Conservation (phyloP, 1,140 invertebrate genomes). For the Thaumatotibia leucotreta region DNA sequence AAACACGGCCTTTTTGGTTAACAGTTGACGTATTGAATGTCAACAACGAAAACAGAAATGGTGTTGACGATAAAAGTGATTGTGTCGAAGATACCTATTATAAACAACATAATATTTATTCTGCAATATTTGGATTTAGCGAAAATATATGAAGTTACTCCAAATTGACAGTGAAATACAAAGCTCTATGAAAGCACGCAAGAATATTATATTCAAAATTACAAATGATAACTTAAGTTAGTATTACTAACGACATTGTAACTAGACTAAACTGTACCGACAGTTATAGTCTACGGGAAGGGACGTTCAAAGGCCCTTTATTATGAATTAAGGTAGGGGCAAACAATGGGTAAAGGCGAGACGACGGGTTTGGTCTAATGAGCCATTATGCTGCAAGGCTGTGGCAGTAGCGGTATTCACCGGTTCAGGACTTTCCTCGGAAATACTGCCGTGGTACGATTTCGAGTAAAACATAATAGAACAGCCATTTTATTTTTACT, state of each 20-base stretch:
- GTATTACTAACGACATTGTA: not conserved
- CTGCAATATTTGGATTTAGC: no score
- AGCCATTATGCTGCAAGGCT: slow-evolving; percentile 48
- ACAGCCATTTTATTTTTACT: no score
- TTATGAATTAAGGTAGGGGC: slow-evolving; percentile 40
- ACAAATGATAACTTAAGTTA: not conserved
- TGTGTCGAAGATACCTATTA: no score
- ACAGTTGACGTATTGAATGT: no score
- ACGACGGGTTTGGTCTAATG: slow-evolving; percentile 50
- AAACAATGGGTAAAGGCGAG: slow-evolving; percentile 49
- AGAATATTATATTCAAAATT: not conserved
- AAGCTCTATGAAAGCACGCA: not conserved
- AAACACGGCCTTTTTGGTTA: no score
- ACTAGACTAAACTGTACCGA: slow-evolving; percentile 4
- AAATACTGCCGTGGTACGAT: not conserved
- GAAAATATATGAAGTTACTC: no score
- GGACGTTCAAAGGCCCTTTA: slow-evolving; percentile 38
- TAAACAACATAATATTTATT: no score
- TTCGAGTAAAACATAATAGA: no score
- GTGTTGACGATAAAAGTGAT: no score
- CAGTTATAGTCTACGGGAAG: slow-evolving; percentile 11
- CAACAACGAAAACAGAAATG: no score
- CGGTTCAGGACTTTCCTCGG: not conserved
- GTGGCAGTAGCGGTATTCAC: slow-evolving; percentile 30
- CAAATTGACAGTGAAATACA: not conserved